These are phyloP conservation scores for Microctonus brassicae DNA, from an alignment of 2,888 invertebrate species.

Conservation along the genomic window DNA sequence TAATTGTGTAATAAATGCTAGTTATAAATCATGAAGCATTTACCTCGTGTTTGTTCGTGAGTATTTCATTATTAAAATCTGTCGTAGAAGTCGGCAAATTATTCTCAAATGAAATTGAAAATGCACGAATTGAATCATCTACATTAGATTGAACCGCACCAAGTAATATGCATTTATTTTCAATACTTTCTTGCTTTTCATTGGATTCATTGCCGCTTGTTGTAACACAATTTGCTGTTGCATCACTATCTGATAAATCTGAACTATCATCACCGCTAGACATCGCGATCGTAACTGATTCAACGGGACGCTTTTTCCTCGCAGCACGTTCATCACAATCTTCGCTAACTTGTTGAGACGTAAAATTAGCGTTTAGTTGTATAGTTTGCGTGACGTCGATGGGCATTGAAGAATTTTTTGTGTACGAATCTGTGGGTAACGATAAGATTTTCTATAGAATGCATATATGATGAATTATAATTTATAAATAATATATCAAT, in stretches of 20 bases:
- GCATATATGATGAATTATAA: background rate
- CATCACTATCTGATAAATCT: constrained; percentile 51
- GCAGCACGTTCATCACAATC: background rate
- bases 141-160: background rate
- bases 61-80: background rate
- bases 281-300: constrained; percentile 61
- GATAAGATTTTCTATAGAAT: background rate
- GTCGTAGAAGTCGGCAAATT: background rate
- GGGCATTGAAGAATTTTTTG: background rate
- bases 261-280: constrained; percentile 63
- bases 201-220: background rate
- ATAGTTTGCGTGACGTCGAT: background rate
- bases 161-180: background rate
- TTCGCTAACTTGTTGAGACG: background rate
- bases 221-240: constrained; percentile 25
- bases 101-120: background rate
- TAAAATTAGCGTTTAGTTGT: background rate
- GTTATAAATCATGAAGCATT: background rate
- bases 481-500: background rate
- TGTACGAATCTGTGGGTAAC: background rate
- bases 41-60: constrained; percentile 18
- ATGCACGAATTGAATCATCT: background rate
- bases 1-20: background rate
- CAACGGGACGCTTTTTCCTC: constrained; percentile 20
- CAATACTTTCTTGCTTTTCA: background rate